phyloP scores from a whole-genome alignment of 2,113 vertebrate genomes.

The Nothocercus julius region DNA sequence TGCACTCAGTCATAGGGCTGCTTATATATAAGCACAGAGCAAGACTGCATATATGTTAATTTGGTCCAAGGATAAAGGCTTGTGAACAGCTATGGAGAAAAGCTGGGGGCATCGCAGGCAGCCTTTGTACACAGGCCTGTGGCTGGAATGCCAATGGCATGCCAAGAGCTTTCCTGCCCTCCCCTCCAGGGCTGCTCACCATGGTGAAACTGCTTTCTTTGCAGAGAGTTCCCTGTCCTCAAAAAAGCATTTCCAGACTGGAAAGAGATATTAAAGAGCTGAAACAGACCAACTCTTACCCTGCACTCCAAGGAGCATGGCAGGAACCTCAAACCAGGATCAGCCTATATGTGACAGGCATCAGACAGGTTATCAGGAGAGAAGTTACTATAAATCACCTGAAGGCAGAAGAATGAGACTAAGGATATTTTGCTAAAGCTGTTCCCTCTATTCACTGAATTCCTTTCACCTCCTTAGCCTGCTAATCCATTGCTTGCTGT shows the following conservation, averaged over 20 bases:
- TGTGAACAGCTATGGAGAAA: neutral
- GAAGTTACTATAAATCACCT: neutral
- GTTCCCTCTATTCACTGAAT: neutral
- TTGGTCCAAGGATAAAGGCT: conserved; percentile 4
- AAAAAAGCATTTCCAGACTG: neutral
- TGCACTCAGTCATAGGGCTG: neutral
- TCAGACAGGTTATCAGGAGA: neutral
- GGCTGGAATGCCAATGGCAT: neutral
- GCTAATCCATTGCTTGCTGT: neutral
- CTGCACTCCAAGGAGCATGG: neutral
- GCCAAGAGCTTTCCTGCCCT: neutral
- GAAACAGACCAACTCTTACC: neutral
- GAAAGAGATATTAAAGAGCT: neutral
- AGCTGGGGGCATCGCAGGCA: neutral
- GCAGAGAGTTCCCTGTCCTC: neutral
- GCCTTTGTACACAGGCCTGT: neutral
- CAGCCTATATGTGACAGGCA: neutral
- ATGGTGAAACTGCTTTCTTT: neutral
- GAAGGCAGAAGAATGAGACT: neutral
- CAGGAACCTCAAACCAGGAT: neutral
- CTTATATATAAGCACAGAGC: neutral
- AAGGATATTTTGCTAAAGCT: neutral
- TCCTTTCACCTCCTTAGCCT: neutral
- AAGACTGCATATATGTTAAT: neutral
- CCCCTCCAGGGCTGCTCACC: neutral